These are phyloP conservation scores for Phengaris alcon DNA, from an alignment of 2,888 invertebrate species.

Conservation along the genomic window DNA sequence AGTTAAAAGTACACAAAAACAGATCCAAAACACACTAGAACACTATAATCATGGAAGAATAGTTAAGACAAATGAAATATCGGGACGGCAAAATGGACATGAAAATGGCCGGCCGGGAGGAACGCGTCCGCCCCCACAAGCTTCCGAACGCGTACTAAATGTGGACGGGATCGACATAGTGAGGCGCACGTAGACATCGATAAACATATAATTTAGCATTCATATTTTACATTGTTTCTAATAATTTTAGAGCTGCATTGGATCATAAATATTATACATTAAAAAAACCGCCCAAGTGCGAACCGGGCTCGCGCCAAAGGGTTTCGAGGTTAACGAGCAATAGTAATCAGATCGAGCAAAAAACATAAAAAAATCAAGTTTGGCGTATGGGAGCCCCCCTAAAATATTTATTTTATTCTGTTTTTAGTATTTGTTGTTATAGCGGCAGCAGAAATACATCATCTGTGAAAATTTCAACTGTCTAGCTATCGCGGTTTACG, in stretches of 20 bases:
- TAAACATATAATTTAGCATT: constrained; percentile 40
- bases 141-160: constrained; percentile 63
- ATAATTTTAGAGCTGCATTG: not conserved
- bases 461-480: too few relatives aligned
- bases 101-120: constrained; percentile 52
- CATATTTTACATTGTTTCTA: constrained; percentile 2
- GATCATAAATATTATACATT: not conserved
- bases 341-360: too few relatives aligned
- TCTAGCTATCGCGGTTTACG: too few relatives aligned
- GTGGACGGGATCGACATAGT: constrained; percentile 52
- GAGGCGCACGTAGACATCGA: constrained; percentile 70
- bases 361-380: too few relatives aligned
- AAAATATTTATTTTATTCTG: too few relatives aligned
- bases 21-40: not conserved
- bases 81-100: constrained; percentile 64
- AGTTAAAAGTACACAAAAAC: not conserved
- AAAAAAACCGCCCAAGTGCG: too few relatives aligned
- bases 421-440: too few relatives aligned
- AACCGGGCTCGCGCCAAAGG: too few relatives aligned
- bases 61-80: constrained; percentile 51
- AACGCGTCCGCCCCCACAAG: constrained; percentile 51
- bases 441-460: too few relatives aligned
- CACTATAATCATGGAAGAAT: constrained; percentile 43
- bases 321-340: too few relatives aligned
- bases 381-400: too few relatives aligned